phyloP scores from a whole-genome alignment of 2,888 invertebrate genomes.

The Drosophila pegasa region DNA sequence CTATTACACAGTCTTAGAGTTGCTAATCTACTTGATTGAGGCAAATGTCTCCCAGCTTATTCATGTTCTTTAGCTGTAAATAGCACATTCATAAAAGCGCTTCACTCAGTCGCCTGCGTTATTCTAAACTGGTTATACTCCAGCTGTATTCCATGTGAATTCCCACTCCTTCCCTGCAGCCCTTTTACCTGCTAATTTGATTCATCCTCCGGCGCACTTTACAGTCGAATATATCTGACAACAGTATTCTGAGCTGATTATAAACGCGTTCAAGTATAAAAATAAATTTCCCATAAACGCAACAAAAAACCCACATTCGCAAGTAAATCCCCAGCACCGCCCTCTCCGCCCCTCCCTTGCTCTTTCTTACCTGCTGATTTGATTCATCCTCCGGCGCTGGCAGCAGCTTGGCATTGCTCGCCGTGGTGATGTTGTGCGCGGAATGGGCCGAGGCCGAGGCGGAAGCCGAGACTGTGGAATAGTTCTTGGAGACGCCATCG shows the following conservation, averaged over 20 bases:
- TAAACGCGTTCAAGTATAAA: conserved; percentile 1
- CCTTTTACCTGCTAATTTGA: conserved; percentile 83
- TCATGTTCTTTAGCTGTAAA: too few relatives aligned
- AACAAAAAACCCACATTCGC: neutral
- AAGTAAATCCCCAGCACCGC: neutral
- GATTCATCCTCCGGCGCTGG: conserved; percentile 82
- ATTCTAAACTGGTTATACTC: neutral
- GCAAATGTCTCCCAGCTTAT: neutral
- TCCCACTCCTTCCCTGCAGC: neutral
- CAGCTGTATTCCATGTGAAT: neutral
- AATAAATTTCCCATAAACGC: conserved; percentile 1
- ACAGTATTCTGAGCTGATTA: neutral
- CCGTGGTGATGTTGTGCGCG: conserved; percentile 81
- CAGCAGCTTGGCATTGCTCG: conserved; percentile 83
- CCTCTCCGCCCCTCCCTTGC: neutral
- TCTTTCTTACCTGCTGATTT: conserved; percentile 83
- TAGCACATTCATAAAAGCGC: neutral
- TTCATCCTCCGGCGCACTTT: conserved; percentile 77
- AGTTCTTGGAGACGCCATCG: conserved; percentile 77
- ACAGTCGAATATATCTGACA: neutral
- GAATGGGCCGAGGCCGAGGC: conserved; percentile 66
- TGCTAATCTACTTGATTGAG: neutral
- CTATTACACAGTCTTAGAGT: neutral
- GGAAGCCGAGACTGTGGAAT: conserved; percentile 56
- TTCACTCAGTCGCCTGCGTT: neutral